Percentiles rank a stretch among this genome's conserved stretches.
Evolutionary conservation across 2,113 vertebrate genomes (phyloP).

Genomic region (Tauraco erythrolophus): DNA sequence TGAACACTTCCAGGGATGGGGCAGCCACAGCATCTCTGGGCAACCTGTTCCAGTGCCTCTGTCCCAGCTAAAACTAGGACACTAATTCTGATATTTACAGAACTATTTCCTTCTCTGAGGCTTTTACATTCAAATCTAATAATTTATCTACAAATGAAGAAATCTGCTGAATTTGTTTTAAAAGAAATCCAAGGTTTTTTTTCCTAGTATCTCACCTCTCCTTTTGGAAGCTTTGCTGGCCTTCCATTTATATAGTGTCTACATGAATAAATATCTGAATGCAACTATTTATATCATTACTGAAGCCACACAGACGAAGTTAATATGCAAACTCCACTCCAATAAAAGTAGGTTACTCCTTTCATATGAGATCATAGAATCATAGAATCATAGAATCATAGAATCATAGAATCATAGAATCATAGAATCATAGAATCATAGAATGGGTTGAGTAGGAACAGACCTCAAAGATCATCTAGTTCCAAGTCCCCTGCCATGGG

Average conservation of each 20-base stretch:
- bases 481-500: too few relatives aligned
- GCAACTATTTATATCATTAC: not conserved
- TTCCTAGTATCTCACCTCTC: not conserved
- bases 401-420: too few relatives aligned
- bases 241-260: not conserved
- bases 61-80: too few relatives aligned
- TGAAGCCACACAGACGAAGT: not conserved
- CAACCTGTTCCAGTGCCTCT: too few relatives aligned
- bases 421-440: too few relatives aligned
- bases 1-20: too few relatives aligned
- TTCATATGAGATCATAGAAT: not conserved
- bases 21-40: too few relatives aligned
- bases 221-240: constrained; percentile 1
- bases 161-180: not conserved
- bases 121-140: not conserved
- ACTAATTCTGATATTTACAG: not conserved
- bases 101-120: not conserved
- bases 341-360: not conserved
- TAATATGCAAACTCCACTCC: not conserved
- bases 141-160: not conserved
- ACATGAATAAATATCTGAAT: constrained; percentile 7
- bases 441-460: too few relatives aligned
- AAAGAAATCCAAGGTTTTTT: not conserved
- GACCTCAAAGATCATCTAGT: too few relatives aligned
- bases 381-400: too few relatives aligned